Percentiles rank a stretch among this genome's conserved stretches.
These are phyloP conservation scores for Corapipo altera DNA, from an alignment of 2,113 vertebrate species.

Conservation along the genomic window DNA sequence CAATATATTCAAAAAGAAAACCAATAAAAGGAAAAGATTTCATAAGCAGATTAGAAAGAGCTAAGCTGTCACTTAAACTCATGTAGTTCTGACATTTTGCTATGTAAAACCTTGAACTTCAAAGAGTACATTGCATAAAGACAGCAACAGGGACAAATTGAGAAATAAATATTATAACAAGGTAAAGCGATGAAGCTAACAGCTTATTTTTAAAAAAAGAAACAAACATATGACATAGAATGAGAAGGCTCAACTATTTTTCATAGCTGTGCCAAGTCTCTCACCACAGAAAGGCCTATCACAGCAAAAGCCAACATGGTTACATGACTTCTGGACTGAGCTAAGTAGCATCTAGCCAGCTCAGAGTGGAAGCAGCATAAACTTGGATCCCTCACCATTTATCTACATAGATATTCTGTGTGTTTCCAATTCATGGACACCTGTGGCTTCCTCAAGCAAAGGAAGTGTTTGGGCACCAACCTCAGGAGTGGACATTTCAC, in stretches of 20 bases:
- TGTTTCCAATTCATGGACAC: background rate
- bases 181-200: background rate
- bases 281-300: background rate
- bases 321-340: background rate
- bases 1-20: background rate
- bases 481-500: background rate
- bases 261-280: background rate
- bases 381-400: background rate
- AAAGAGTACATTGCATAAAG: slow-evolving; percentile 9
- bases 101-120: slow-evolving; percentile 29
- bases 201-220: background rate
- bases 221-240: background rate
- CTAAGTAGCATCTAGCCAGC: background rate
- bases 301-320: background rate
- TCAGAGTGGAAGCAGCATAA: background rate
- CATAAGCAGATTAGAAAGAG: background rate
- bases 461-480: background rate
- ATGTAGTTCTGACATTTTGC: slow-evolving; percentile 1
- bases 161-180: background rate
- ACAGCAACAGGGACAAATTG: background rate
- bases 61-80: slow-evolving; percentile 14
- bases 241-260: background rate
- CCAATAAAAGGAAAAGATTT: background rate
- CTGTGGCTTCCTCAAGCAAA: background rate
- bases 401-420: background rate